A percentile compares a stretch with the other conserved stretches of the same genome.
Conservation (phyloP, 2,888 invertebrate genomes). For the Drosophila mimetica region DNA sequence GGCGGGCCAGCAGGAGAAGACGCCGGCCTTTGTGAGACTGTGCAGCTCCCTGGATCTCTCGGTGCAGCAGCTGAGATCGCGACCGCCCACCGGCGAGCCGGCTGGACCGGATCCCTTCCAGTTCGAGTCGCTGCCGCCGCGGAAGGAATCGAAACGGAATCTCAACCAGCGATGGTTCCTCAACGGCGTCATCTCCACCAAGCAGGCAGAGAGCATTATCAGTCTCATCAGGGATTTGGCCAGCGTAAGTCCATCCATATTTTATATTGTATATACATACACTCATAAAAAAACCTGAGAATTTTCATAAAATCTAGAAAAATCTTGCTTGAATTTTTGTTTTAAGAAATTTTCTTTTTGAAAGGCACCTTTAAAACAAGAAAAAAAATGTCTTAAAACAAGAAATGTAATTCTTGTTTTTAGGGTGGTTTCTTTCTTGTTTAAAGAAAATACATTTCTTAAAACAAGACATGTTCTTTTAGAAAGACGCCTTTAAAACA, state of each 20-base stretch:
- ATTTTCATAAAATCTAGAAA: no score
- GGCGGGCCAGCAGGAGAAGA: constrained; percentile 86
- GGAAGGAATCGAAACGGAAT: constrained; percentile 81
- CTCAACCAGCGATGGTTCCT: constrained; percentile 91
- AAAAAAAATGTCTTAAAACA: no score
- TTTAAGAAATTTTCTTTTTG: no score
- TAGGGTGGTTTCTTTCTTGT: no score
- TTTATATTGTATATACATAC: no score
- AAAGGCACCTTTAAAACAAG: no score
- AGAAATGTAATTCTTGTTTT: no score
- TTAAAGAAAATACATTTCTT: no score
- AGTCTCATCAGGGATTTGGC: constrained; percentile 96
- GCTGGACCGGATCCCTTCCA: constrained; percentile 62
- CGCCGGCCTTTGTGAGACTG: constrained; percentile 82
- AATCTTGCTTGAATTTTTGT: no score
- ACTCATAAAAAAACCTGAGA: no score
- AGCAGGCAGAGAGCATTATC: constrained; percentile 95
- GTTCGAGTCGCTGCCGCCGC: constrained; percentile 65
- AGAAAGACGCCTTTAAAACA: no score
- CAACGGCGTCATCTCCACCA: constrained; percentile 92
- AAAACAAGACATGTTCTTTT: no score
- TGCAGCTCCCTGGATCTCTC: constrained; percentile 83
- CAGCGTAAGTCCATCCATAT: constrained; percentile 89
- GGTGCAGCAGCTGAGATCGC: constrained; percentile 79
- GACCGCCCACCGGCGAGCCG: constrained; percentile 53